Conservation (phyloP, 2,113 vertebrate species). For the Sarotherodon lohbergeri region DNA sequence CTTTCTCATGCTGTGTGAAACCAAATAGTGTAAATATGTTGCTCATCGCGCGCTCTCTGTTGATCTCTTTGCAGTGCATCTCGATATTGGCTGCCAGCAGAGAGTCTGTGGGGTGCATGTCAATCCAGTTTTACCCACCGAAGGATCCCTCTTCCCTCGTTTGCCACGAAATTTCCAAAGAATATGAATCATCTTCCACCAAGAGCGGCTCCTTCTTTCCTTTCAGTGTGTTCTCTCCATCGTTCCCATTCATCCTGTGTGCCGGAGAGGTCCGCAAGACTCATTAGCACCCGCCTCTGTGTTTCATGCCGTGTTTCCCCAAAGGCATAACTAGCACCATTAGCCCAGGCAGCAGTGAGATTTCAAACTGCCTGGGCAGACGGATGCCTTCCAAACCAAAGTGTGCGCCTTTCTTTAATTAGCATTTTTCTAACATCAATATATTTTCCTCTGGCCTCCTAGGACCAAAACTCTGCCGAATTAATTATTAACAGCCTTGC, state of each 20-base stretch:
- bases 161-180: constrained; percentile 30
- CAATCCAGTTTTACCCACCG: constrained; percentile 5
- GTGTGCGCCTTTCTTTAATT: constrained; percentile 66
- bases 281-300: constrained; percentile 63
- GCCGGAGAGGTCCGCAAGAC: constrained; percentile 53
- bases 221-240: constrained; percentile 17
- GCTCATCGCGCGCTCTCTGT: not conserved
- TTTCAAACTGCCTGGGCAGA: constrained; percentile 66
- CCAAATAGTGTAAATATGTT: not conserved
- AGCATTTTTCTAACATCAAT: constrained; percentile 71
- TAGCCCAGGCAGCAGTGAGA: constrained; percentile 52
- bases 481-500: constrained; percentile 66
- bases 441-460: constrained; percentile 57
- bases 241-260: constrained; percentile 40
- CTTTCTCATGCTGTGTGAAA: not conserved
- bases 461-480: constrained; percentile 56
- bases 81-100: constrained; percentile 13
- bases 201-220: constrained; percentile 19
- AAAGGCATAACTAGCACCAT: constrained; percentile 62
- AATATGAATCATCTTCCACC: not conserved
- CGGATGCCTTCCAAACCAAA: constrained; percentile 63
- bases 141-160: constrained; percentile 7
- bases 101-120: not conserved
- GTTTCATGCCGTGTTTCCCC: constrained; percentile 60
- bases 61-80: constrained; percentile 28